Base-by-base conservation (phyloP, 92 coral and sea anemone species). In the Phymanthus crucifer region DNA sequence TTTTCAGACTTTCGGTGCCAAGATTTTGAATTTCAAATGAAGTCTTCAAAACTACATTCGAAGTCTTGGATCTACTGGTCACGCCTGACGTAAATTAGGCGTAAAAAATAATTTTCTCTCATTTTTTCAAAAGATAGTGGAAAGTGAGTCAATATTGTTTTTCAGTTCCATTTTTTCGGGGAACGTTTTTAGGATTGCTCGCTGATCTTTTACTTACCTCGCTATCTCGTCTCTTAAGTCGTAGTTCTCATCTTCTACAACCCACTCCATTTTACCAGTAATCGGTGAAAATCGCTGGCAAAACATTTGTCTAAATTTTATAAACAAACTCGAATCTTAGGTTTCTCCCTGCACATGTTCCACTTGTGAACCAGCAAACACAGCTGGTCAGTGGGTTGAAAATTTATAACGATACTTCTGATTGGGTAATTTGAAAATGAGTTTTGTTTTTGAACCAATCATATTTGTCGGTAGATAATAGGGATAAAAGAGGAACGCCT, bases 191-290 rank as follows among this genome's bases (percentile, higher is more conserved):
- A n/a, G 29, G 32, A 1, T 21, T 40, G 38, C n/a, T 54, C 6
- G 8, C 64, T 11, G 6, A 54, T 35, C 45, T 58, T 12, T 29
- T 24, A 47, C 87, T 37, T 72, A 89, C 99, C 99, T 90, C n/a
- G 92, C 90, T 36, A 95, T 89, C 77, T 95, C 98, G 40, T 94
- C 89, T 76, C 88, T 83, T 78, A 85, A 45, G 27, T 93, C 99
- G 71, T 95, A 95, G 83, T 90, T 90, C 78, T 95, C 94, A 65
- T 87, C 93, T 79, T 93, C 93, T 12, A 87, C 89, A 12, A 93
- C 83, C 95, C 97, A 95, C 73, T 95, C 99, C 89, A 93, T 91
- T 86, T 89, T 90, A 4, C 99, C 97, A 64, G 97, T 95, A 38
- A 89, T 87, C 24, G 99, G 97, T 65, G 90, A 84, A 78, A 87